Evolutionary conservation across 2,113 vertebrate genomes (phyloP).

Genomic region (Sclerurus mexicanus): DNA sequence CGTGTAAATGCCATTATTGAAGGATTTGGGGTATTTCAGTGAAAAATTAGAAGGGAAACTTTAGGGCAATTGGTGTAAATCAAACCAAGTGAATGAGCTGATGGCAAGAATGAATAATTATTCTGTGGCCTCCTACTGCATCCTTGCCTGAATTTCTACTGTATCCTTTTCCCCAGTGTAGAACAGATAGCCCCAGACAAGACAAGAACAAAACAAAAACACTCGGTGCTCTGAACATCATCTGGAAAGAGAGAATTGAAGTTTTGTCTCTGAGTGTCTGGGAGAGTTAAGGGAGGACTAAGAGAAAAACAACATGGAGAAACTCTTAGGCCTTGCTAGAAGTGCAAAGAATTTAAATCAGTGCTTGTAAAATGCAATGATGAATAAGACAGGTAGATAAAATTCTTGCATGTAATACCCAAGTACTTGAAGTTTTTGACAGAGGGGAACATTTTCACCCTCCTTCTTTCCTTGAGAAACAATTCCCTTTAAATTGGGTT

Average conservation of each 20-base stretch:
- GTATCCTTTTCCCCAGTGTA: background rate
- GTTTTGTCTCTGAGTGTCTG: background rate
- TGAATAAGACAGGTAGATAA: constrained; percentile 17
- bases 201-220: background rate
- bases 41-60: constrained; percentile 40
- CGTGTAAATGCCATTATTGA: constrained; percentile 30
- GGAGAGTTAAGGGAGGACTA: background rate
- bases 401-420: constrained; percentile 1
- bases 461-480: constrained; percentile 46
- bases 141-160: background rate
- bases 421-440: constrained; percentile 24
- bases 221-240: background rate
- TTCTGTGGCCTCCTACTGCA: background rate
- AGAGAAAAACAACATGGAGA: background rate
- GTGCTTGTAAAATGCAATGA: constrained; percentile 17
- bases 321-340: background rate
- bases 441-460: constrained; percentile 34
- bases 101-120: constrained; percentile 27
- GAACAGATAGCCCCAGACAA: background rate
- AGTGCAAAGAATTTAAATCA: constrained; percentile 44
- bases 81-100: constrained; percentile 11
- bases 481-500: constrained; percentile 56
- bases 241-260: background rate
- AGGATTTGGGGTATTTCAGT: constrained; percentile 11
- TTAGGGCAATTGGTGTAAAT: constrained; percentile 13